phyloP scores from a whole-genome alignment of 2,113 vertebrate genomes.

The Grallaria varia region DNA sequence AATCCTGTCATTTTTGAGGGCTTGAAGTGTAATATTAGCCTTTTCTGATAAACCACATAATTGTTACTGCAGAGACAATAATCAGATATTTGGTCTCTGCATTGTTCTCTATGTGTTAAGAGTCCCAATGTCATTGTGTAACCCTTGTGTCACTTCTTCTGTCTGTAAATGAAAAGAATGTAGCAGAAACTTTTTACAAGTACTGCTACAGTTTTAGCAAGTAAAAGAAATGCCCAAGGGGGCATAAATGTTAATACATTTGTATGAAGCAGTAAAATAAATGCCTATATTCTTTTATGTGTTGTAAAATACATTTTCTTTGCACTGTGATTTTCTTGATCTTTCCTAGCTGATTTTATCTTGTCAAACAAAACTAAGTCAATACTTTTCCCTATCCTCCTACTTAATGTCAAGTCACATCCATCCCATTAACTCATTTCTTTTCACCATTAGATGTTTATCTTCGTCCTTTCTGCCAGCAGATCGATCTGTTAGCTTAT shows the following conservation, averaged over 20 bases:
- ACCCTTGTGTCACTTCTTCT: neutral
- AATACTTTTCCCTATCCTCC: neutral
- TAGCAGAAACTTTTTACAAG: neutral
- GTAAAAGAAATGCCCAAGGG: neutral
- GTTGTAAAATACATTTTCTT: neutral
- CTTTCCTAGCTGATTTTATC: neutral
- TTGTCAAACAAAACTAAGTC: slow-evolving; percentile 23
- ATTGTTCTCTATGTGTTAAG: neutral
- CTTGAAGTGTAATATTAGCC: neutral
- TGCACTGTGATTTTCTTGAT: neutral
- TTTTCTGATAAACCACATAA: neutral
- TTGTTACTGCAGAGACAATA: neutral
- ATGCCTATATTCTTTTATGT: neutral
- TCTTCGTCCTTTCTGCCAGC: neutral
- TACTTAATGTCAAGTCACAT: neutral
- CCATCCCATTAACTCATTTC: neutral
- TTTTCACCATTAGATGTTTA: slow-evolving; percentile 13
- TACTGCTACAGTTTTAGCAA: neutral
- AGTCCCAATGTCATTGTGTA: neutral
- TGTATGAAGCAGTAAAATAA: slow-evolving; percentile 2
- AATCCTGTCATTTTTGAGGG: neutral
- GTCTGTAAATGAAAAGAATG: neutral
- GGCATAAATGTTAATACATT: neutral
- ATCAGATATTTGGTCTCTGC: neutral
- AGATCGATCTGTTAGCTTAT: neutral